These are phyloP conservation scores for Morbakka virulenta DNA, from an alignment of 30 jellyfish, hydroid and myxozoan species.

Conservation along the genomic window DNA sequence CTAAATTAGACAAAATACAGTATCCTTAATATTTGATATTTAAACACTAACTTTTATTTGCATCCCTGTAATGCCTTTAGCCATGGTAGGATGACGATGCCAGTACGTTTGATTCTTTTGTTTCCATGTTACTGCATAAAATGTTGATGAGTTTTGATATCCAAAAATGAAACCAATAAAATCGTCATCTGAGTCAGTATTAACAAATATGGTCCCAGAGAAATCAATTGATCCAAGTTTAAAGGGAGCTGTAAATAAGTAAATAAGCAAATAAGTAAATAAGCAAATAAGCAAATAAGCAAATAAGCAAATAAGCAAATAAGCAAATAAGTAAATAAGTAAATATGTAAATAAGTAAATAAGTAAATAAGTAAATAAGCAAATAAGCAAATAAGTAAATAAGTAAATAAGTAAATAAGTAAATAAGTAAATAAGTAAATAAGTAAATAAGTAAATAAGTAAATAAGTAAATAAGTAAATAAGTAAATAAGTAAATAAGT, in stretches of 20 bases:
- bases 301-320: too few species aligned
- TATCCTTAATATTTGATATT: too few species aligned
- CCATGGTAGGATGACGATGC: slow-evolving; percentile 56
- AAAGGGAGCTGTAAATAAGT: slow-evolving; percentile 68
- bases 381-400: too few species aligned
- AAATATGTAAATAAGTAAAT: too few species aligned
- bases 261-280: too few species aligned
- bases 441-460: neutral
- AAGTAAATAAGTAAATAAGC: too few species aligned
- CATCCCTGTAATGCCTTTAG: slow-evolving; percentile 79
- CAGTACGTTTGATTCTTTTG: slow-evolving; percentile 76
- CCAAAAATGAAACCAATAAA: slow-evolving; percentile 83
- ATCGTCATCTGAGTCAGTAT: slow-evolving; percentile 79
- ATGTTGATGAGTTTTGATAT: slow-evolving; percentile 64
- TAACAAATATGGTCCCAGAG: slow-evolving; percentile 76
- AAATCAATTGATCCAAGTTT: slow-evolving; percentile 62
- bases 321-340: too few species aligned
- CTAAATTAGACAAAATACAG: too few species aligned
- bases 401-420: neutral
- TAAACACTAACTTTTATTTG: slow-evolving; percentile 79
- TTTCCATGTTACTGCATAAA: slow-evolving; percentile 82
- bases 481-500: too few species aligned
- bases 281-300: too few species aligned
- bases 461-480: neutral
- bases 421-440: too few species aligned